phyloP scores from a whole-genome alignment of 2,888 invertebrate species.

The Eupeodes latifasciatus region DNA sequence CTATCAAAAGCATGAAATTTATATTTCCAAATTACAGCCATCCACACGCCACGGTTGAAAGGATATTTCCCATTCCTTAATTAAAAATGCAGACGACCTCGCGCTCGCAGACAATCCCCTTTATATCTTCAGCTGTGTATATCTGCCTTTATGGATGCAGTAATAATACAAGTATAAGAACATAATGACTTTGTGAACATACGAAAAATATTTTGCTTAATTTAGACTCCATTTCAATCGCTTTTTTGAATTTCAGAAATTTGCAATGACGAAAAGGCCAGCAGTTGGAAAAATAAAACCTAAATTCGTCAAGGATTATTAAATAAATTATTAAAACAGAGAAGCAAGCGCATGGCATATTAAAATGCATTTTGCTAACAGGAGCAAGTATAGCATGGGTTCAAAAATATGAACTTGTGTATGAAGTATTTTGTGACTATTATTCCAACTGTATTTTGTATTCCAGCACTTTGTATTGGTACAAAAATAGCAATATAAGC shows the following conservation, averaged over 20 bases:
- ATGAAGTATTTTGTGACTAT: not conserved
- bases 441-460: not conserved
- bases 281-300: conserved; percentile 66
- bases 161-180: not conserved
- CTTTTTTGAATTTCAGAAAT: conserved; percentile 75
- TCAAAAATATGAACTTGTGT: not conserved
- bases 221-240: conserved; percentile 82
- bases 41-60: conserved; percentile 40
- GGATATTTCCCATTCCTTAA: conserved; percentile 61
- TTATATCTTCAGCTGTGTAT: not conserved
- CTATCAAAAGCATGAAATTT: conserved; percentile 19
- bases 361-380: not conserved
- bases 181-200: conserved; percentile 59
- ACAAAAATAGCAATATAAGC: no score
- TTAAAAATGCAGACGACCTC: conserved; percentile 69
- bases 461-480: no score
- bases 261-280: conserved; percentile 65
- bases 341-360: not conserved
- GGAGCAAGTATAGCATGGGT: not conserved
- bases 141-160: conserved; percentile 28
- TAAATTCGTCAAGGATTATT: conserved; percentile 71
- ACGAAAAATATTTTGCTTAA: conserved; percentile 79
- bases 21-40: conserved; percentile 21
- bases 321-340: conserved; percentile 62
- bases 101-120: conserved; percentile 56